Base-by-base conservation (phyloP, 1,140 invertebrate species). In the Mesaphorura yosii region DNA sequence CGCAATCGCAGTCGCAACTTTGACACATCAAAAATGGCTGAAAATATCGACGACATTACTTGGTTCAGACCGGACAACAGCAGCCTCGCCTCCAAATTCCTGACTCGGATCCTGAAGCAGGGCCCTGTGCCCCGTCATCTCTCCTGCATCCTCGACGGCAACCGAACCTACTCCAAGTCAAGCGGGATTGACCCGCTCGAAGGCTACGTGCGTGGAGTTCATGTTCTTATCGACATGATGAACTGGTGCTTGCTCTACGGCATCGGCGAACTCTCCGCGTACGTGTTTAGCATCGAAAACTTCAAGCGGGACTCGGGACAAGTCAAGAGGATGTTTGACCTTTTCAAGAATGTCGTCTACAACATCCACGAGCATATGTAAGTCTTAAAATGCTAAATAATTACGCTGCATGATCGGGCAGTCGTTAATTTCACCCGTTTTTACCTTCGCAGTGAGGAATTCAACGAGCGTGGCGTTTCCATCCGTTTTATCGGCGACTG, bases 401-500 rank as follows among this genome's bases (percentile, higher is more conserved):
- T n/a, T n/a, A n/a, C n/a, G n/a, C n/a, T n/a, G n/a, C n/a, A n/a
- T n/a, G n/a, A n/a, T n/a, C n/a, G n/a, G n/a, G n/a, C n/a, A n/a
- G n/a, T n/a, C n/a, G n/a, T n/a, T n/a, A n/a, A n/a, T n/a, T n/a
- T n/a, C n/a, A n/a, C n/a, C n/a, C n/a, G n/a, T n/a, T 12, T n/a
- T 31, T 26, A 25, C 23, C 59, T 41, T 71, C 75, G 48, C 63
- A 88, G 85, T 53, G 81, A 88, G 26, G 81, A 83, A 63, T 71
- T 97, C 20, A 79, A 81, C 67, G 79, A 92, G 64, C 76, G 86
- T 71, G 88, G 87, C 22, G 78, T 98, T 3, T 79, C 86, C 64
- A 77, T 98, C 28, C 76, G 87, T 64, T 76, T 96, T 19, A 82
- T 96, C 62, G 95, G 95, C 5, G 85, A 95, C 67, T 70, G 93